Base-by-base conservation (phyloP, 2,113 vertebrate species). In the Anolis sagrei region DNA sequence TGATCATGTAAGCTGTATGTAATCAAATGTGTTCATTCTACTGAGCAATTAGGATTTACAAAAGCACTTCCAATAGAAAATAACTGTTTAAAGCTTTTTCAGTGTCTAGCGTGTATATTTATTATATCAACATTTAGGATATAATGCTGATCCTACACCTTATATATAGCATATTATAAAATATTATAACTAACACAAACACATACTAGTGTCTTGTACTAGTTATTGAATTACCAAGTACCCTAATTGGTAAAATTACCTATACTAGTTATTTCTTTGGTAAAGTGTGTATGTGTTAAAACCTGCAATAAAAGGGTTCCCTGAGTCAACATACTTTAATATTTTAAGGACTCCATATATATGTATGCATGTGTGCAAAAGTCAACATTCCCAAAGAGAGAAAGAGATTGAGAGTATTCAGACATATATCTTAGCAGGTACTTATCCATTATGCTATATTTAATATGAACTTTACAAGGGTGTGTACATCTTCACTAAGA, bases 1-100 rank as follows among this genome's bases (percentile, higher is more conserved):
- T 44, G 83, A 86, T 75, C 84, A 77, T 79, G 85, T 77, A 92
- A 89, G 48, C 23, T 0, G 0, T 29, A 66, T 8, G 9, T 21
- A 81, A 23, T 64, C 74, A 61, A 27, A 51, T 36, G 74, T 27
- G 6, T 1, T 68, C 84, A 73, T 83, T 62, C 54, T 36, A 86
- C 90, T 86, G 44, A 89, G 82, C 36, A 44, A 62, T 85, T 76
- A 5, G 79, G 7, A 34, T 69, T 85, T 79, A 79, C 75, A 79
- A 91, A 87, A 82, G 16, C 87, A 94, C 86, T 81, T 94, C 85
- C 44, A 93, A 89, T 29, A 92, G 82, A 72, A 90, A 72, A 87
- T 83, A 87, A 44, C 76, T 78, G 18, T 87, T 90, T 89, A 69
- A 88, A 92, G 93, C 79, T 91, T 73, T 87, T 91, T 54, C 76